Evolutionary conservation across 2,113 vertebrate species (phyloP).

Genomic region (Phylloscopus whistleri): DNA sequence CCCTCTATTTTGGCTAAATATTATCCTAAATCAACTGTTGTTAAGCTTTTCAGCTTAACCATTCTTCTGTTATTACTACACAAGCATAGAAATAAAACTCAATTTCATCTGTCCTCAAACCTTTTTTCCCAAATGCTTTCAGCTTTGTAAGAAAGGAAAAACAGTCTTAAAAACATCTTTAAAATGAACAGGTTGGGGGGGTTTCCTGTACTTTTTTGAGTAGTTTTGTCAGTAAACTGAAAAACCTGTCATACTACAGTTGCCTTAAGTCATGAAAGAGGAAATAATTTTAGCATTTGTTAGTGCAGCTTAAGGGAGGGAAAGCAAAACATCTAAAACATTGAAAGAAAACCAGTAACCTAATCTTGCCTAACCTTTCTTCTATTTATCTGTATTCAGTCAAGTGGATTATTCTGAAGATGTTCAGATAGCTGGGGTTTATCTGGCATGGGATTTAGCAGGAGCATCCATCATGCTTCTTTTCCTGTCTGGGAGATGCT

Average conservation of each 20-base stretch:
- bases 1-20: not conserved
- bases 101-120: not conserved
- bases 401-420: not conserved
- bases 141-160: not conserved
- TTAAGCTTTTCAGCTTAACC: not conserved
- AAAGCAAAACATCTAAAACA: not conserved
- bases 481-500: not conserved
- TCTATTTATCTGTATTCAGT: not conserved
- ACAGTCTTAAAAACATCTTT: not conserved
- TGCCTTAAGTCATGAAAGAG: not conserved
- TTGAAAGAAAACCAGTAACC: not conserved
- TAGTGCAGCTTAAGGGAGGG: not conserved
- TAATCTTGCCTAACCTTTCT: not conserved
- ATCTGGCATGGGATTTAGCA: not conserved
- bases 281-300: not conserved
- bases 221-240: not conserved
- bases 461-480: not conserved
- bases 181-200: fast-evolving
- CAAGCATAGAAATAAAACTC: not conserved
- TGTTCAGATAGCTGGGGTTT: not conserved
- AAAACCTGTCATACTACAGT: not conserved
- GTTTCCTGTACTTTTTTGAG: not conserved
- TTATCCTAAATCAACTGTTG: not conserved
- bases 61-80: not conserved
- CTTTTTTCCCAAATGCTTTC: not conserved